These are phyloP conservation scores for Limosa lapponica DNA, from an alignment of 2,797 vertebrate genomes.

Conservation along the genomic window DNA sequence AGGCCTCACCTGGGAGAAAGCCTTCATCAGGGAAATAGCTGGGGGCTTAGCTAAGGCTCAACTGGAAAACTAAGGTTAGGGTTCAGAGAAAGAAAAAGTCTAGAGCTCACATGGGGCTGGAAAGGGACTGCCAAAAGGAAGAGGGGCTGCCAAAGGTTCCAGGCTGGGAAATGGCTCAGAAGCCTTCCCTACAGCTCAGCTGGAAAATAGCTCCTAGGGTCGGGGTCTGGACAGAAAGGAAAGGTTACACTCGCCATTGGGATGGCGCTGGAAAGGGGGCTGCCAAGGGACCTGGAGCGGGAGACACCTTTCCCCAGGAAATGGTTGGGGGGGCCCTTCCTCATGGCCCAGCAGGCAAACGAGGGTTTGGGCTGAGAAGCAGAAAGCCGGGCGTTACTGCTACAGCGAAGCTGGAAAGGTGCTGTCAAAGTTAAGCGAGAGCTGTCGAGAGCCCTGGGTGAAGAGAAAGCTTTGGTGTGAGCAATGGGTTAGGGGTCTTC, in stretches of 20 bases:
- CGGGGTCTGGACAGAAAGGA: background rate
- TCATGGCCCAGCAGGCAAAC: background rate
- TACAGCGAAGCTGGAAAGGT: background rate
- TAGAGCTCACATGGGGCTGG: background rate
- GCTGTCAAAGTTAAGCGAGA: background rate
- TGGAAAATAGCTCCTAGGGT: background rate
- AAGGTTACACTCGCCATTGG: fast-evolving
- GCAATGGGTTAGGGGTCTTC: background rate
- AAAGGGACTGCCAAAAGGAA: background rate
- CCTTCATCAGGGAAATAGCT: background rate
- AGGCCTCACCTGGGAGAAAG: background rate
- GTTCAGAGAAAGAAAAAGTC: background rate
- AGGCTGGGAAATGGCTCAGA: background rate
- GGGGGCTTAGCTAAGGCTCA: background rate
- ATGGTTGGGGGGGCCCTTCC: background rate
- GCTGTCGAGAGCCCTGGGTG: background rate
- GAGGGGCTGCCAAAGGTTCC: background rate
- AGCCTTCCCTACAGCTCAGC: background rate
- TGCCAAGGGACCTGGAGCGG: background rate
- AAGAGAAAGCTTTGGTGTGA: background rate
- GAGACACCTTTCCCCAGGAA: background rate
- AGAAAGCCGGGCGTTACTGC: background rate
- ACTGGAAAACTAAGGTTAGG: background rate
- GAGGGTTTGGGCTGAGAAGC: fast-evolving
- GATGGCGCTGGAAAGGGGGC: background rate